These are phyloP conservation scores for Halocaridina rubra DNA, from an alignment of 2,888 invertebrate species.

Conservation along the genomic window DNA sequence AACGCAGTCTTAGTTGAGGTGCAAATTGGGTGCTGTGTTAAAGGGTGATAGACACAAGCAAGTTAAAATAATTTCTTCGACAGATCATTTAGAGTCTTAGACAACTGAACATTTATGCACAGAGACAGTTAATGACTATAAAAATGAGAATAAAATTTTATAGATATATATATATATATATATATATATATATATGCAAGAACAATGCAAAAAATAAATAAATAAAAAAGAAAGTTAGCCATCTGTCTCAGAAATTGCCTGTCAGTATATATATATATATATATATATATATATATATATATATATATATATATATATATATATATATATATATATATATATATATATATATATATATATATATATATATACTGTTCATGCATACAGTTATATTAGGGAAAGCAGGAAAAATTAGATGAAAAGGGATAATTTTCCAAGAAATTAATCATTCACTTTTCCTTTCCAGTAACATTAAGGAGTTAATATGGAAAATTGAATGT, in stretches of 20 bases:
- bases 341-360: conserved; percentile 14
- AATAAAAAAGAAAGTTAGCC: too few species aligned
- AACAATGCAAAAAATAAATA: too few species aligned
- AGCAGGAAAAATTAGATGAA: not conserved
- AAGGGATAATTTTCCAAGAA: not conserved
- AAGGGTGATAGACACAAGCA: not conserved
- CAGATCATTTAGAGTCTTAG: not conserved
- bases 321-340: not conserved
- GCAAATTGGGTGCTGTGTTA: not conserved
- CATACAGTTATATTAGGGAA: not conserved
- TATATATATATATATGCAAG: too few species aligned
- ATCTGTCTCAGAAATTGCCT: not conserved
- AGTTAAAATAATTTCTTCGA: not conserved
- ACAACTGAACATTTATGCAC: too few species aligned
- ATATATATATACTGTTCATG: not conserved
- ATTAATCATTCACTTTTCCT: too few species aligned
- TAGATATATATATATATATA: too few species aligned
- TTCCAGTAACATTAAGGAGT: too few species aligned
- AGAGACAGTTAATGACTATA: too few species aligned
- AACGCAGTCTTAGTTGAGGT: conserved; percentile 42
- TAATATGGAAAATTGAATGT: not conserved
- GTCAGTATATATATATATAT: not conserved
- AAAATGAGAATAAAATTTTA: too few species aligned
- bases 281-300: conserved; percentile 14
- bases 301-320: not conserved